Base-by-base conservation (phyloP, 2,797 vertebrate species). In the Pitangus sulphuratus region DNA sequence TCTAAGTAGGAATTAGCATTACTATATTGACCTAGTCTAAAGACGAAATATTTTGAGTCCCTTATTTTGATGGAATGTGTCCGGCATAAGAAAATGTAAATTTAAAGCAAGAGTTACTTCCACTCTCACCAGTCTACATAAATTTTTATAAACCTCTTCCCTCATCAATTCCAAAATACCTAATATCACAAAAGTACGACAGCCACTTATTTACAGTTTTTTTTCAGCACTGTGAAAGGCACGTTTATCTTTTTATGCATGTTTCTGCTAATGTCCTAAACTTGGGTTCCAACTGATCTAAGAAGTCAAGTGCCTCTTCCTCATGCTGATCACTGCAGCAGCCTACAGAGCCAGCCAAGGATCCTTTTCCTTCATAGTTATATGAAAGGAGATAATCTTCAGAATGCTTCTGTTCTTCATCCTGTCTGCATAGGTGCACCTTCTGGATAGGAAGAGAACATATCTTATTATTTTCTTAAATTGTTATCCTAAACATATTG, bases 231-330 rank as follows among this genome's bases (percentile, higher is more conserved):
- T 48, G 51, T 57, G 83, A 87, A 80, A 91, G 61, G 76, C 78
- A 77, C 40, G 44, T 89, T 98, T 97, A 98, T 97, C 98, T 98
- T 93, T 98, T 99, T 70, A 89, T 80, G 87, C 98, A 99, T 9
- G 98, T 97, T 47, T 98, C 98, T 95, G 98, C 99, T 74, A 99
- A 98, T 65, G 97, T 98, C 98, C 98, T 99, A 98, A 99, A 99
- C 98, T 99, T 99, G 45, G 99, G 98, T 84, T 99, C 99, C 57
- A 99, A 98, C 15, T 98, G 97, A 98, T 99, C 98, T 78, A 99
- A 96, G 98, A 99, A 99, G 93, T 99, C 98, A 31, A 99, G 97
- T 3, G 98, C 98, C 11, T 98, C 97, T 71, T 98, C 98, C 24
- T 97, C 98, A 81, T 97, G 98, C 26, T 96, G 87, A 72, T 99